A percentile compares a stretch with the other conserved stretches of the same genome.
Evolutionary conservation across 1,140 invertebrate species (phyloP).

Genomic region (Odontomachus brunneus): DNA sequence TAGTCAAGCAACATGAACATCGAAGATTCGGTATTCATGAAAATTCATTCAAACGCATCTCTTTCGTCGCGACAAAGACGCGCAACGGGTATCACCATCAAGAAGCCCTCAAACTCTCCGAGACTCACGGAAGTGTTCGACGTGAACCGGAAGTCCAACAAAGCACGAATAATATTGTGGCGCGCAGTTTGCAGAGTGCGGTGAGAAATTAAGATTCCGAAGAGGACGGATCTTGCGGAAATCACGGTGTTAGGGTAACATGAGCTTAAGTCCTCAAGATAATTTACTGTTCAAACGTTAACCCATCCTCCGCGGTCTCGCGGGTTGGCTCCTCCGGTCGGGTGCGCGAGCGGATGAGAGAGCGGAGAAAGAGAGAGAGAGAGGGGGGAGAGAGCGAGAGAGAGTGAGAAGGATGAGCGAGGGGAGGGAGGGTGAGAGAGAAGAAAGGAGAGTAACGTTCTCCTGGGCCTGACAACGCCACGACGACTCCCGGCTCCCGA

Average conservation of each 20-base stretch:
- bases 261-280: constrained; percentile 72
- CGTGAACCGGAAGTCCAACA: constrained; percentile 14
- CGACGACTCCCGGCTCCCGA: constrained; percentile 75
- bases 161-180: constrained; percentile 44
- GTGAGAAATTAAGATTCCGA: constrained; percentile 79
- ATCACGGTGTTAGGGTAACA: constrained; percentile 72
- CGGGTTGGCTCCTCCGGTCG: constrained; percentile 52
- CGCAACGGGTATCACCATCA: background rate
- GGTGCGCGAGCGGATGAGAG: constrained; percentile 41
- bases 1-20: too few relatives aligned
- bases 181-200: constrained; percentile 52
- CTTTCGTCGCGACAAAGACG: too few relatives aligned
- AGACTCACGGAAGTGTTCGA: background rate
- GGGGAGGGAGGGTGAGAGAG: constrained; percentile 39
- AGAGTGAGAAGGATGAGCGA: constrained; percentile 9
- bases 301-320: constrained; percentile 59
- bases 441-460: constrained; percentile 78
- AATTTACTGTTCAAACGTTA: constrained; percentile 79
- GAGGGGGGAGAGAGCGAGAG: background rate
- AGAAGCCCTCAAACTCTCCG: background rate
- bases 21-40: too few relatives aligned
- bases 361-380: background rate
- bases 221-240: constrained; percentile 46
- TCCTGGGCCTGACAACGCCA: constrained; percentile 81
- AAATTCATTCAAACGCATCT: too few relatives aligned